phyloP scores from a whole-genome alignment of 2,113 vertebrate genomes.

The Emydocephalus ijimae region DNA sequence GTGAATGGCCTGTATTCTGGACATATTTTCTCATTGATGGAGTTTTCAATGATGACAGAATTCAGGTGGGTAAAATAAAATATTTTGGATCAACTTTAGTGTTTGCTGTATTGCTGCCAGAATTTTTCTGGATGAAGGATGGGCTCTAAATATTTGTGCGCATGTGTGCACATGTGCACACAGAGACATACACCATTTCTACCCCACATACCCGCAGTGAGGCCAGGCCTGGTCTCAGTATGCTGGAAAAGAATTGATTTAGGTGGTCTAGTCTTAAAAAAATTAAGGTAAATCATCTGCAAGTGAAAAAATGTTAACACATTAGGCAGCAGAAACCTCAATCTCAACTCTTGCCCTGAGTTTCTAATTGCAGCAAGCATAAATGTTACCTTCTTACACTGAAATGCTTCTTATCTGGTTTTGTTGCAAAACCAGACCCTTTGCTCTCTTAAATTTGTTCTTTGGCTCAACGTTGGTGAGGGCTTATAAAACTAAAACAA shows the following conservation, averaged over 20 bases:
- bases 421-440: neutral
- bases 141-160: neutral
- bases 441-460: neutral
- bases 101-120: neutral
- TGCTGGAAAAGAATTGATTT: neutral
- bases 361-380: neutral
- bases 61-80: conserved; percentile 79
- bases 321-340: neutral
- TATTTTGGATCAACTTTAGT: neutral
- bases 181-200: neutral
- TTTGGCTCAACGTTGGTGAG: neutral
- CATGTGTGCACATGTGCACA: neutral
- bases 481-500: neutral
- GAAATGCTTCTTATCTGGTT: neutral
- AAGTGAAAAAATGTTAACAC: neutral
- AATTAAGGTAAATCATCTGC: neutral
- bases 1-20: conserved; percentile 98
- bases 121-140: neutral
- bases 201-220: neutral
- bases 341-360: neutral
- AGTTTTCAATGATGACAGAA: conserved; percentile 83
- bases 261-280: neutral
- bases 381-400: neutral
- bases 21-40: conserved; percentile 95
- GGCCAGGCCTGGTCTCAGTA: neutral